A percentile compares a stretch with the other conserved stretches of the same genome.
phyloP scores from a whole-genome alignment of 2,888 invertebrate genomes.

The Synanthedon formicaeformis region DNA sequence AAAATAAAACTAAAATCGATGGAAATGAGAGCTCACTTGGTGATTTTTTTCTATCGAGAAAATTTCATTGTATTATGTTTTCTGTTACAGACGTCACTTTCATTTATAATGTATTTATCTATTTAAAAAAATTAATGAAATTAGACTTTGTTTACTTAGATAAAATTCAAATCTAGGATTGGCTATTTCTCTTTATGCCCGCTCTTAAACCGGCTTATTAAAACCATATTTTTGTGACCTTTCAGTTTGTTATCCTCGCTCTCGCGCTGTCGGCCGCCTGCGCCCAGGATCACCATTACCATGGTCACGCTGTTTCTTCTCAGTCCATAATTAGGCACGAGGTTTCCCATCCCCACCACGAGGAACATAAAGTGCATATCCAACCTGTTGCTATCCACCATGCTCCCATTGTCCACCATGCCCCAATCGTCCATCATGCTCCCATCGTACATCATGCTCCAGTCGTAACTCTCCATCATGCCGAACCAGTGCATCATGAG shows the following conservation, averaged over 20 bases:
- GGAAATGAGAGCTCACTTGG: no score
- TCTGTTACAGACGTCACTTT: no score
- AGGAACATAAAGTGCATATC: slow-evolving; percentile 1
- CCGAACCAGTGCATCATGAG: slow-evolving; percentile 3
- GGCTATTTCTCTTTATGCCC: no score
- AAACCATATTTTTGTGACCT: background rate
- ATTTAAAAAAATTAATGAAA: no score
- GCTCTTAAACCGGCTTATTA: no score
- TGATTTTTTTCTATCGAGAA: no score
- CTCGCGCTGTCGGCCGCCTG: slow-evolving; percentile 15
- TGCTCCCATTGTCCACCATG: slow-evolving; percentile 9
- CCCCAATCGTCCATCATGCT: slow-evolving; percentile 7
- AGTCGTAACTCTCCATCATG: slow-evolving; percentile 9
- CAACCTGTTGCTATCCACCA: slow-evolving; percentile 1
- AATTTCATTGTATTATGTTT: no score
- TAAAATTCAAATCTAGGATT: no score
- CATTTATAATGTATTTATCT: no score
- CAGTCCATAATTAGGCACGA: slow-evolving; percentile 24
- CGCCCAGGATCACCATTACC: slow-evolving; percentile 15
- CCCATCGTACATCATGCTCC: slow-evolving; percentile 4
- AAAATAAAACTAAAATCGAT: no score
- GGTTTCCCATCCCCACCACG: slow-evolving; percentile 8
- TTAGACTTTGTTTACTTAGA: no score
- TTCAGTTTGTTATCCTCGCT: slow-evolving; percentile 10
- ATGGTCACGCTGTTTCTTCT: slow-evolving; percentile 21